Conservation (phyloP, 92 coral and sea anemone genomes). For the Montipora capitata region DNA sequence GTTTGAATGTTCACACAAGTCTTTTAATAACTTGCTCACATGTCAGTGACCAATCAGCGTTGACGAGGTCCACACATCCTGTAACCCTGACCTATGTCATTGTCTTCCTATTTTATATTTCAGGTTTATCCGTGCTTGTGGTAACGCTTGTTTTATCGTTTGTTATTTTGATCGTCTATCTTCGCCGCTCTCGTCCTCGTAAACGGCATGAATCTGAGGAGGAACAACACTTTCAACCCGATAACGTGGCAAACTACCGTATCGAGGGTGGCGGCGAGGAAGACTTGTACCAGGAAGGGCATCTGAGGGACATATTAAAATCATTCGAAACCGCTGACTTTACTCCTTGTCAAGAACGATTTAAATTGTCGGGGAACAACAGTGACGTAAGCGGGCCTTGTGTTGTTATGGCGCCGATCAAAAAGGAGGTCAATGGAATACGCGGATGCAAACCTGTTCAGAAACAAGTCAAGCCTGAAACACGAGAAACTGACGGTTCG, state of each 20-base stretch:
- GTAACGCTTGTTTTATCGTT: constrained; percentile 72
- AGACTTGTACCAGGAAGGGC: constrained; percentile 70
- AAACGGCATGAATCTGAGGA: constrained; percentile 61
- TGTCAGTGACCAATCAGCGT: too few relatives aligned
- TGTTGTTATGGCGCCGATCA: constrained; percentile 28
- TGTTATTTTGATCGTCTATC: constrained; percentile 74
- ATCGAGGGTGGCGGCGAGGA: constrained; percentile 92
- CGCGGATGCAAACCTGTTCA: constrained; percentile 36
- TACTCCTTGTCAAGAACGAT: constrained; percentile 29
- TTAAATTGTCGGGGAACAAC: constrained; percentile 42
- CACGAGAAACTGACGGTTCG: constrained; percentile 20
- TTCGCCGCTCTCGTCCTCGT: constrained; percentile 67
- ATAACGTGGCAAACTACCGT: constrained; percentile 86
- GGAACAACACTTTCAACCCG: constrained; percentile 86
- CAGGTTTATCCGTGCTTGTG: constrained; percentile 83
- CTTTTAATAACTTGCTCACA: too few relatives aligned
- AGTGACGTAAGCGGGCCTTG: constrained; percentile 28
- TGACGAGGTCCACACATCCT: too few relatives aligned
- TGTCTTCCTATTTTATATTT: neutral
- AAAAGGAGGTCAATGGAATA: constrained; percentile 28
- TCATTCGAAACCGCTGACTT: constrained; percentile 58
- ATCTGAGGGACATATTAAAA: constrained; percentile 69
- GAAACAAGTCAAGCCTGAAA: constrained; percentile 9
- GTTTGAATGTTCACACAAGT: too few relatives aligned
- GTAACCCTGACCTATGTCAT: too few relatives aligned